These are phyloP conservation scores for Crocidura indochinensis DNA, from an alignment of 2,797 vertebrate genomes.

Conservation along the genomic window DNA sequence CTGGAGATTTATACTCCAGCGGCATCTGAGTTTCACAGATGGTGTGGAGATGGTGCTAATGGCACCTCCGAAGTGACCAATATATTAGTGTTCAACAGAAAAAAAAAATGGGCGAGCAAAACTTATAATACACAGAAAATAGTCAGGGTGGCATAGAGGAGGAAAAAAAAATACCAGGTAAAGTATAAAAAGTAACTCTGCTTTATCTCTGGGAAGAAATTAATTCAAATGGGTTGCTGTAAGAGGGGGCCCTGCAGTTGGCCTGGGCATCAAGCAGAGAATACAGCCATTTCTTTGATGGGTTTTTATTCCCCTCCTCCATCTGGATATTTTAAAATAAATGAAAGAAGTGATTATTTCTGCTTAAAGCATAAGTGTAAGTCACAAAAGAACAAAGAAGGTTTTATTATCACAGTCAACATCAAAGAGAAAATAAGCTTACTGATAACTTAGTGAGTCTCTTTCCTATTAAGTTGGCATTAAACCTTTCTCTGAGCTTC, in stretches of 20 bases:
- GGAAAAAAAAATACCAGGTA: not conserved
- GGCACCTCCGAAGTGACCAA: not conserved
- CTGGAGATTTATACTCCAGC: not conserved
- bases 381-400: slow-evolving; percentile 73
- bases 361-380: slow-evolving; percentile 55
- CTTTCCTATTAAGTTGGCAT: not conserved
- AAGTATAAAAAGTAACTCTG: not conserved
- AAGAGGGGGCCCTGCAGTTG: slow-evolving; percentile 14
- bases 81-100: not conserved
- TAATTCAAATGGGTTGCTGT: not conserved
- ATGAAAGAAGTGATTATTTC: slow-evolving; percentile 81
- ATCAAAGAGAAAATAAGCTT: slow-evolving; percentile 63
- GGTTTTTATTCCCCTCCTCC: slow-evolving; percentile 12
- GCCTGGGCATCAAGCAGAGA: not conserved
- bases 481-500: slow-evolving; percentile 48
- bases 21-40: not conserved
- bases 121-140: slow-evolving; percentile 24
- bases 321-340: slow-evolving; percentile 70
- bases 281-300: slow-evolving; percentile 45
- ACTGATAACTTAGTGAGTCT: slow-evolving; percentile 49
- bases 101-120: not conserved
- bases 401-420: slow-evolving; percentile 76
- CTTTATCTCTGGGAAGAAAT: slow-evolving; percentile 59
- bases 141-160: slow-evolving; percentile 16
- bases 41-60: not conserved